Conservation (phyloP, 1,140 invertebrate species). For the Drosophila mojavensis region DNA sequence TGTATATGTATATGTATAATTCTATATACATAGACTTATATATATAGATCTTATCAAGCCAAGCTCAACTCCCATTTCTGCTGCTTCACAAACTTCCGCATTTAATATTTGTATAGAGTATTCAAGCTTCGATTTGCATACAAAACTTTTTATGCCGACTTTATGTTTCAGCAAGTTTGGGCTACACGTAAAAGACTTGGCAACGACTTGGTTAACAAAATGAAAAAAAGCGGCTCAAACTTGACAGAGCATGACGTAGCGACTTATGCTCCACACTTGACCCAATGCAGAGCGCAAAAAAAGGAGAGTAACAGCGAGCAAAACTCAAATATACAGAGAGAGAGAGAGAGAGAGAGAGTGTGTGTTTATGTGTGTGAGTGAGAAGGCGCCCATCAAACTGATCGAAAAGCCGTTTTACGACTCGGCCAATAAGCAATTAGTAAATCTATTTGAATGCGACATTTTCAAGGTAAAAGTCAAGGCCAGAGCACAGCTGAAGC, state of each 20-base stretch:
- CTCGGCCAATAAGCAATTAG: slow-evolving; percentile 43
- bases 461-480: slow-evolving; percentile 74
- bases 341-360: not conserved
- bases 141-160: not conserved
- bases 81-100: no score
- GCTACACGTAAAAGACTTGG: slow-evolving; percentile 61
- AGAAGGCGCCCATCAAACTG: not conserved
- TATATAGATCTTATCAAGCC: no score
- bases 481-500: slow-evolving; percentile 39
- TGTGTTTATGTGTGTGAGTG: no score
- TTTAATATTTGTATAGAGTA: slow-evolving; percentile 18
- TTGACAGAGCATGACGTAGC: slow-evolving; percentile 61
- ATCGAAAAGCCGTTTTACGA: slow-evolving; percentile 29
- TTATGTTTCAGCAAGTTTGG: slow-evolving; percentile 46
- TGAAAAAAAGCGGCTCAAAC: slow-evolving; percentile 15
- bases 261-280: slow-evolving; percentile 42
- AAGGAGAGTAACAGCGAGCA: not conserved
- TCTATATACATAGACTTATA: no score
- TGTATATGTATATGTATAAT: no score
- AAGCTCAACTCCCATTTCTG: no score
- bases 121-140: not conserved
- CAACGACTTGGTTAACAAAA: slow-evolving; percentile 55
- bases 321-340: not conserved
- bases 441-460: slow-evolving; percentile 40
- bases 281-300: slow-evolving; percentile 17